phyloP scores from a whole-genome alignment of 2,797 vertebrate species.

The Pteronotus mesoamericanus region DNA sequence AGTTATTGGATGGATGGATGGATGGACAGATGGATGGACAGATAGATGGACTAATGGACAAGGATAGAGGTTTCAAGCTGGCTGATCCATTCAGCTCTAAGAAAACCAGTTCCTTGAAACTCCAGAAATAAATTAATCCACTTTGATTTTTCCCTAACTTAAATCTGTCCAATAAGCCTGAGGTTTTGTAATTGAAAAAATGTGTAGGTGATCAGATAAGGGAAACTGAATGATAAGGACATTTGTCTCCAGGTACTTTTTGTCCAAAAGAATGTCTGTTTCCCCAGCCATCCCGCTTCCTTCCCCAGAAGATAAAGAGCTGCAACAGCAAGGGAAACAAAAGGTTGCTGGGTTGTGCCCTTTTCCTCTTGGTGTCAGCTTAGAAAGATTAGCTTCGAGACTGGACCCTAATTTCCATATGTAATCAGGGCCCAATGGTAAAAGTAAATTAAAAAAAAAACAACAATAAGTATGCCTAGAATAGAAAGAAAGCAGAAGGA shows the following conservation, averaged over 20 bases:
- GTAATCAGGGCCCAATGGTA: neutral
- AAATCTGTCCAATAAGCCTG: constrained; percentile 56
- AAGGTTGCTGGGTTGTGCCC: neutral
- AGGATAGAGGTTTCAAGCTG: neutral
- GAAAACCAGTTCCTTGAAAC: constrained; percentile 16
- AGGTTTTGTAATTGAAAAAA: constrained; percentile 52
- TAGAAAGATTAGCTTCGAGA: neutral
- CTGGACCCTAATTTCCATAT: neutral
- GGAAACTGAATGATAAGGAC: constrained; percentile 19
- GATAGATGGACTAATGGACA: neutral
- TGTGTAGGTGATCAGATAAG: constrained; percentile 54
- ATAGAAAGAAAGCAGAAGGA: neutral
- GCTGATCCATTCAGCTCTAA: neutral
- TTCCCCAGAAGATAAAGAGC: neutral
- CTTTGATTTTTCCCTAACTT: constrained; percentile 31
- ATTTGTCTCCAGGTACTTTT: neutral
- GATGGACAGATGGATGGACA: neutral
- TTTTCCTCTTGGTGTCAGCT: neutral
- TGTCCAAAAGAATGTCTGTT: neutral
- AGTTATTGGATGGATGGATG: neutral
- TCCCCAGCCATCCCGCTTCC: neutral
- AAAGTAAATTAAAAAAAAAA: neutral
- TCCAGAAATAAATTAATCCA: constrained; percentile 48
- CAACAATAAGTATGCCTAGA: neutral
- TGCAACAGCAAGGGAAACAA: neutral